Base-by-base conservation (phyloP, 2,888 invertebrate genomes). In the Mystacides longicornis region DNA sequence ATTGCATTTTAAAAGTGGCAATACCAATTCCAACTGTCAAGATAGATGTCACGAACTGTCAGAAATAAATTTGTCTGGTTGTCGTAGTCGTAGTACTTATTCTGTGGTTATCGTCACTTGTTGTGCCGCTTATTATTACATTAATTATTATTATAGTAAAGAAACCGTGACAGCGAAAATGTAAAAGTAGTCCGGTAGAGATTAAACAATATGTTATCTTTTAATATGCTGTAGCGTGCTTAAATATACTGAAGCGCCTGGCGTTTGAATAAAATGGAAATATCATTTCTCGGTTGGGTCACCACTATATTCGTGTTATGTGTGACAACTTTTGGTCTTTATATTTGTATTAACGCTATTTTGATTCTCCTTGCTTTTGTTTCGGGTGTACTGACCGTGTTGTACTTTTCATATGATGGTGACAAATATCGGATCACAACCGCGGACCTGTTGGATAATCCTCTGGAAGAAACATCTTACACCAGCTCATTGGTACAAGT, bases 381-480 rank as follows among this genome's bases (percentile, higher is more conserved):
- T 9, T 49, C 54, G n/a, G 54, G 54, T 42, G 42, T 68, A 18
- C 62, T 71, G 48, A 69, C 72, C 19, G 65, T 71, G 49, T 62
- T 75, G 23, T 73, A 73, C 62, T 63, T 73, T 52, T 67, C 69
- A 63, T 68, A 70, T 63, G 71, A 69, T 50, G 66, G 70, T 60
- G 63, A 68, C 59, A 71, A 71, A 52, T 66, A 65, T 22, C 21
- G 52, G 65, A 66, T 37, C 60, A 63, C 11, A 64, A 65, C 57
- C 57, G 62, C 55, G 63, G 75, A 71, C 63, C 71, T 65, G 64
- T 66, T 74, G 64, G 80, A 75, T 66, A 73, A 77, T 64, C 77
- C 77, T 18, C 64, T 77, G 47, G 75, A 75, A 58, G 71, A 72
- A 64, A 68, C 69, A 9, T 74, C 72, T 60, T 76, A 71, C 62